phyloP scores from a whole-genome alignment of 2,797 vertebrate species.

The Gouania willdenowi region DNA sequence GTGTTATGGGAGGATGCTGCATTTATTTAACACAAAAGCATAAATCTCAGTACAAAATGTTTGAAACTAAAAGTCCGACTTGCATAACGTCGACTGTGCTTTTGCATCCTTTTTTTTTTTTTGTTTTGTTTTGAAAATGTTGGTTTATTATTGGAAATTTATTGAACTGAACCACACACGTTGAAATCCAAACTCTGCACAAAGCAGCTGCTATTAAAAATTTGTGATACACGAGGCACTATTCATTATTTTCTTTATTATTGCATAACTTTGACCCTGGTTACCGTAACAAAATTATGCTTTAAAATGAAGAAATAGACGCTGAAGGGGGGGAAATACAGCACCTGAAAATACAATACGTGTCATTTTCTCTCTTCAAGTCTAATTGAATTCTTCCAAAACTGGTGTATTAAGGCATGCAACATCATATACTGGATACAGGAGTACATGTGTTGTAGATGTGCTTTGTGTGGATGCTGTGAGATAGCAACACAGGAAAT shows the following conservation, averaged over 20 bases:
- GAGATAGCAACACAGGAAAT: constrained; percentile 52
- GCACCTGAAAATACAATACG: constrained; percentile 64
- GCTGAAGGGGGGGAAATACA: no score
- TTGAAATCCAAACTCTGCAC: constrained; percentile 45
- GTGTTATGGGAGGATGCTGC: constrained; percentile 52
- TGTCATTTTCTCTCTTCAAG: constrained; percentile 58
- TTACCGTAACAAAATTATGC: constrained; percentile 84
- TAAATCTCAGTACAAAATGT: constrained; percentile 77
- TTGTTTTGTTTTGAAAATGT: constrained; percentile 2
- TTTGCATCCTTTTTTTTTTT: constrained; percentile 9
- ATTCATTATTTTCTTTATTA: constrained; percentile 77
- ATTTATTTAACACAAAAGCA: constrained; percentile 53
- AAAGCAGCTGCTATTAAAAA: constrained; percentile 55
- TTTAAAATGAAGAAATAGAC: constrained; percentile 75
- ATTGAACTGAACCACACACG: constrained; percentile 44
- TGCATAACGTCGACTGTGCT: constrained; percentile 72
- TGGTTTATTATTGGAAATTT: constrained; percentile 38
- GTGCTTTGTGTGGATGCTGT: constrained; percentile 47
- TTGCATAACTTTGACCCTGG: constrained; percentile 88
- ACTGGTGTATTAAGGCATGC: constrained; percentile 64
- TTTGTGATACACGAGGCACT: constrained; percentile 80
- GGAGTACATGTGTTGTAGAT: constrained; percentile 48
- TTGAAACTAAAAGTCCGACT: constrained; percentile 61
- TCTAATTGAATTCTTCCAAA: constrained; percentile 44
- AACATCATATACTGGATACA: constrained; percentile 43